Evolutionary conservation across 2,113 vertebrate genomes (phyloP), one percentile per base, ranked within the genome.

Genomic region (Amia ocellicauda): DNA sequence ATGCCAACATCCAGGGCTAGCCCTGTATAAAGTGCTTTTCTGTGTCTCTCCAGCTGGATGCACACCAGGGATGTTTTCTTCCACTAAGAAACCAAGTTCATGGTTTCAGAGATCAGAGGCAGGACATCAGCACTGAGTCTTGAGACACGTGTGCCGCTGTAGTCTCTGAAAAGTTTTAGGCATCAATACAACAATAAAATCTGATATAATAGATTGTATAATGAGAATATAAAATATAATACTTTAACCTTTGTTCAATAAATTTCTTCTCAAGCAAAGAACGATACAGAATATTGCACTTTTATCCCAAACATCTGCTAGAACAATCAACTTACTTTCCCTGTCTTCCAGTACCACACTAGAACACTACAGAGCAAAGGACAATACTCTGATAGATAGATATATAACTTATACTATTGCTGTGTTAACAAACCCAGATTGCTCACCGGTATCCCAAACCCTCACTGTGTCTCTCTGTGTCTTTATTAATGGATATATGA

Each of bases 241-340:
- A 50, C 23, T 3, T 50, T 67, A 62, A 26, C 63, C 5, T 20
- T 23, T 52, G 58, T 24, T 58, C 27, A 67, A 54, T 47, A 68
- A 58, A n/a, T n/a, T n/a, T n/a, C n/a, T n/a, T n/a, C n/a, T n/a
- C n/a, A n/a, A n/a, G n/a, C n/a, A n/a, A 17, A 52, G 22, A 52
- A 68, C 49, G 66, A 74, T 74, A 79, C 80, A 82, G 72, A 79
- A 80, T 85, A 86, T 86, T 89, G 83, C 81, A 87, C 84, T 69
- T 79, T 23, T 23, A 65, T n/a, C 54, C 10, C 17, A 71, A 82
- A 75, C 70, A 69, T 80, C 19, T 16, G 68, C 62, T n/a, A 74
- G 47, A 62, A 83, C 77, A 79, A 78, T 84, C 83, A 65, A 73
- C 80, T 69, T 80, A 77, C 69, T 68, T 78, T 82, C 82, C 84